phyloP scores from a whole-genome alignment of 1,140 invertebrate genomes.

The Drosophila kepulauana region DNA sequence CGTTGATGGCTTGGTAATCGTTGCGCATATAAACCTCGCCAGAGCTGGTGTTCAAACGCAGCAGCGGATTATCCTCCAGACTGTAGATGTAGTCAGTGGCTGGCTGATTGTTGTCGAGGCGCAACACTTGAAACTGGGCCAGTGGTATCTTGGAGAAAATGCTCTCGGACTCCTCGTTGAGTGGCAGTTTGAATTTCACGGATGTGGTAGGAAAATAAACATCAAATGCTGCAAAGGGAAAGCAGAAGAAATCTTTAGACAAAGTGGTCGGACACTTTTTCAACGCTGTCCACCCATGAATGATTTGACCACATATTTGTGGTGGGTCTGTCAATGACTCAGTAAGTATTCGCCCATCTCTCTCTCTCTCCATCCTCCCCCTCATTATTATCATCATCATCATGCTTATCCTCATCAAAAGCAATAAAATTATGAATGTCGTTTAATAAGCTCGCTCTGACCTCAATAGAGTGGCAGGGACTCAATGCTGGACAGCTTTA shows the following conservation, averaged over 20 bases:
- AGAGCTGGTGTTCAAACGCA: conserved; percentile 66
- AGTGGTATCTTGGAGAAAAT: conserved; percentile 82
- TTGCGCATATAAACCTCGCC: conserved; percentile 77
- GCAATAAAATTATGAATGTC: conserved; percentile 69
- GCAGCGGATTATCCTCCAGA: conserved; percentile 69
- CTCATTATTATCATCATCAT: conserved; percentile 37
- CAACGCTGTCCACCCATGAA: not conserved
- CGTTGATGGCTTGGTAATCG: conserved; percentile 58
- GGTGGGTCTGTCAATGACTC: not conserved
- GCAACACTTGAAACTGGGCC: conserved; percentile 78
- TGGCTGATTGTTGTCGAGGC: conserved; percentile 53
- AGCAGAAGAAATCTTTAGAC: conserved; percentile 16
- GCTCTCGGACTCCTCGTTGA: conserved; percentile 80
- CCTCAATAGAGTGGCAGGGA: conserved; percentile 50
- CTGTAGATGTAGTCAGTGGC: conserved; percentile 77
- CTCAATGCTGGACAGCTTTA: conserved; percentile 16
- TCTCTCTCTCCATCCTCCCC: conserved; percentile 42
- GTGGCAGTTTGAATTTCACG: conserved; percentile 78
- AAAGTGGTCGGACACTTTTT: not conserved
- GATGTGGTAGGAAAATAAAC: conserved; percentile 81
- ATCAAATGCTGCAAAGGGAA: conserved; percentile 61
- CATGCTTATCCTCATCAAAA: conserved; percentile 44
- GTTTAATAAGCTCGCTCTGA: conserved; percentile 73
- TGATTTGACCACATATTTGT: not conserved
- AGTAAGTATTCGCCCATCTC: conserved; percentile 55